These are phyloP conservation scores for Mactromeris polynyma DNA, from an alignment of 2,888 invertebrate genomes.

Conservation along the genomic window DNA sequence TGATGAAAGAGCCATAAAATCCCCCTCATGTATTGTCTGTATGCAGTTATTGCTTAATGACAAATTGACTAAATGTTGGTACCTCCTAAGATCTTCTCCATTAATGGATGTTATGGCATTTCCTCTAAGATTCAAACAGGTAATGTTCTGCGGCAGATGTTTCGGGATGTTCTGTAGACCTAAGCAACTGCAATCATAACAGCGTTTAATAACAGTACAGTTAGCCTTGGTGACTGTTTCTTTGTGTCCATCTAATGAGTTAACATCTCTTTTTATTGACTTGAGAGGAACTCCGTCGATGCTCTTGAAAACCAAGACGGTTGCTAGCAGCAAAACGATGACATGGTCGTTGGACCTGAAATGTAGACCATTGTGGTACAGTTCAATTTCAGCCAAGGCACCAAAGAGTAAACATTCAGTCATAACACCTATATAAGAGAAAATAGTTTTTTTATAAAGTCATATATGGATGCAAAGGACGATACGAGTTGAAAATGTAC, in stretches of 20 bases:
- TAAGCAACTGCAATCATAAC: conserved; percentile 4
- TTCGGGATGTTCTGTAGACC: not conserved
- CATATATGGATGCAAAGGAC: too few species aligned
- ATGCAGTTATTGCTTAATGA: conserved; percentile 20
- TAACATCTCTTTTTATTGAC: not conserved
- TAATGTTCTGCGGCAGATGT: not conserved
- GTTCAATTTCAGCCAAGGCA: too few species aligned
- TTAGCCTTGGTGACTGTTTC: not conserved
- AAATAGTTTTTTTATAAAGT: too few species aligned
- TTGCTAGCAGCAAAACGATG: not conserved
- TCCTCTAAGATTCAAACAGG: conserved; percentile 20
- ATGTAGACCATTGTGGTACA: too few species aligned
- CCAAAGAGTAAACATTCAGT: too few species aligned
- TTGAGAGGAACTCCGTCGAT: not conserved
- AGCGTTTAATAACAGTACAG: not conserved
- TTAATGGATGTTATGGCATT: not conserved
- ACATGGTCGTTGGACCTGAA: not conserved
- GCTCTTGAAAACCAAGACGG: not conserved
- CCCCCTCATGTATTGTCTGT: not conserved
- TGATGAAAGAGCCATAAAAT: not conserved
- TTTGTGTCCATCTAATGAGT: not conserved
- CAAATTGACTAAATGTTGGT: not conserved
- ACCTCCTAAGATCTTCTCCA: not conserved
- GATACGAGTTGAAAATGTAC: too few species aligned
- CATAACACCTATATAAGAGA: too few species aligned